Conservation (phyloP, 2,888 invertebrate genomes). For the Cartodere bifasciata region DNA sequence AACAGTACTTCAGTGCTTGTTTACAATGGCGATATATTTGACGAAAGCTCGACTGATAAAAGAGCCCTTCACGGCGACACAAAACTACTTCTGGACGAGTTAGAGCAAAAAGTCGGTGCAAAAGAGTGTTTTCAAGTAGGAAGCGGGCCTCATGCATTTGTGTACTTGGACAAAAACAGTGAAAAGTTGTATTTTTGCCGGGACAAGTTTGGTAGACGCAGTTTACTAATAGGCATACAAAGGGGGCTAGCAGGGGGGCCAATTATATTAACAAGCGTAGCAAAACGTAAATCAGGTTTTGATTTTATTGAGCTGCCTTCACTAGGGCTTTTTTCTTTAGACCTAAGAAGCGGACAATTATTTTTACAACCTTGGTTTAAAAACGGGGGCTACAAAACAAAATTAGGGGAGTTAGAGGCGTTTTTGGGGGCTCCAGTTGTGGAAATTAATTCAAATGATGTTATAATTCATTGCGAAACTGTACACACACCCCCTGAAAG, state of each 20-base stretch:
- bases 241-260: slow-evolving; percentile 29
- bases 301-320: slow-evolving; percentile 48
- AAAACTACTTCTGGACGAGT: slow-evolving; percentile 35
- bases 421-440: slow-evolving; percentile 27
- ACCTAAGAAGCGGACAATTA: slow-evolving; percentile 32
- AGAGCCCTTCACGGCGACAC: slow-evolving; percentile 38
- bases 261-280: slow-evolving; percentile 42
- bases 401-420: slow-evolving; percentile 28
- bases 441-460: slow-evolving; percentile 9
- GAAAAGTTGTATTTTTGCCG: slow-evolving; percentile 65
- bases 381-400: slow-evolving; percentile 27
- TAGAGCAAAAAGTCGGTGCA: slow-evolving; percentile 26
- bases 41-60: slow-evolving; percentile 27
- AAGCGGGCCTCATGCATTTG: slow-evolving; percentile 74
- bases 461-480: too few relatives aligned
- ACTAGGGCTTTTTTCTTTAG: slow-evolving; percentile 43
- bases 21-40: slow-evolving; percentile 86
- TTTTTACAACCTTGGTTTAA: slow-evolving; percentile 29
- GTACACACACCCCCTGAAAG: too few relatives aligned
- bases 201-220: slow-evolving; percentile 76
- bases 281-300: slow-evolving; percentile 41
- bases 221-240: slow-evolving; percentile 61
- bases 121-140: slow-evolving; percentile 41
- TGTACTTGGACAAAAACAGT: slow-evolving; percentile 52
- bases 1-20: slow-evolving; percentile 51